These are phyloP conservation scores for Drosophila grimshawi DNA, from an alignment of 1,140 invertebrate genomes.

Conservation along the genomic window DNA sequence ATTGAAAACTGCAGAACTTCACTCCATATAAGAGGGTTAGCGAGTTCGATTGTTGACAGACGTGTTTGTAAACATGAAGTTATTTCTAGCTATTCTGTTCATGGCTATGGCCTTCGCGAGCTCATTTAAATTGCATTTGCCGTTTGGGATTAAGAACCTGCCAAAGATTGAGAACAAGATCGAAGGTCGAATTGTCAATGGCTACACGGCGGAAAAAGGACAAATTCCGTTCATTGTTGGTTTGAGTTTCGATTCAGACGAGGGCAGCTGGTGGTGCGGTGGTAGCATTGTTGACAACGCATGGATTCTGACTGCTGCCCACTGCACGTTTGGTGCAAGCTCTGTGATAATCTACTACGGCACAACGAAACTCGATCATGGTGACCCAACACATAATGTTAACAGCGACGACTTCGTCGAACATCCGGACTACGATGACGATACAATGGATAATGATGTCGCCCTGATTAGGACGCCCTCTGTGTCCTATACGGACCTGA, in stretches of 20 bases:
- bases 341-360: conserved; percentile 28
- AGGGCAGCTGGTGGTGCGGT: conserved; percentile 85
- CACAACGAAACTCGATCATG: not conserved
- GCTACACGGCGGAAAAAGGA: conserved; percentile 51
- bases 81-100: not conserved
- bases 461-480: conserved; percentile 32
- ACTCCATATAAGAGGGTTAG: not conserved
- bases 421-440: conserved; percentile 11
- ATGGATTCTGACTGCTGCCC: conserved; percentile 86
- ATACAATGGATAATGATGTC: conserved; percentile 18
- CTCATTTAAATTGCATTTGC: not conserved
- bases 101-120: not conserved
- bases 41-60: not conserved
- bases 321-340: not conserved
- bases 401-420: conserved; percentile 17
- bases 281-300: conserved; percentile 86
- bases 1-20: not conserved
- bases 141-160: not conserved
- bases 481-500: conserved; percentile 9
- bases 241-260: conserved; percentile 61
- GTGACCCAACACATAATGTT: conserved; percentile 82
- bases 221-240: conserved; percentile 85
- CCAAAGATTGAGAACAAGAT: not conserved
- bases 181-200: conserved; percentile 45
- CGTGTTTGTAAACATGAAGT: not conserved